Conservation (phyloP, 1,140 invertebrate species). For the Pseudachorutes palmiensis region DNA sequence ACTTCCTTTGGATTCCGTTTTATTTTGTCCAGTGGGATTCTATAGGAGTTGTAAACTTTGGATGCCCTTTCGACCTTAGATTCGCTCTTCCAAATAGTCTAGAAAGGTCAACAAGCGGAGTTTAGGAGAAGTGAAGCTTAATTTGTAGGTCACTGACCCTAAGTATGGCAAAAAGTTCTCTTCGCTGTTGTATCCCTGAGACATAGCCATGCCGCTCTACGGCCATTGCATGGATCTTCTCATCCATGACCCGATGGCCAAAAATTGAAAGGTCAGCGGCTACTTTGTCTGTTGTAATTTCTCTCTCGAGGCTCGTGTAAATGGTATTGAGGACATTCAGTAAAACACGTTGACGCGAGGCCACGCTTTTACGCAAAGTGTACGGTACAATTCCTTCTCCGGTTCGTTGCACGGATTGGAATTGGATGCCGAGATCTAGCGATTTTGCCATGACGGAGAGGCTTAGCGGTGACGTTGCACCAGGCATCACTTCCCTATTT, state of each 20-base stretch:
- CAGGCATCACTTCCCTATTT: conserved; percentile 56
- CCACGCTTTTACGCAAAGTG: conserved; percentile 21
- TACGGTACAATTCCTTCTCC: conserved; percentile 16
- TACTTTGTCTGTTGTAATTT: conserved; percentile 44
- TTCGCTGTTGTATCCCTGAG: too few relatives aligned
- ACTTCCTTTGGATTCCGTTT: neutral
- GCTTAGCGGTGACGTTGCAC: conserved; percentile 46
- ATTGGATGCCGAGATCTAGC: conserved; percentile 43
- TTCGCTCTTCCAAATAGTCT: conserved; percentile 10
- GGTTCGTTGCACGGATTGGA: conserved; percentile 4
- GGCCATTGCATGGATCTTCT: conserved; percentile 46
- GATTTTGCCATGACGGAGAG: conserved; percentile 39
- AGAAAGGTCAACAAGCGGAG: neutral
- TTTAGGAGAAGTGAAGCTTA: too few relatives aligned
- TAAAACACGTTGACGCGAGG: conserved; percentile 44
- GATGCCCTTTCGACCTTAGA: conserved; percentile 8
- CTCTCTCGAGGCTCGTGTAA: conserved; percentile 42
- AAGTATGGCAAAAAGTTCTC: too few relatives aligned
- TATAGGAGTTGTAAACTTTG: conserved; percentile 17
- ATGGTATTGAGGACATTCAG: conserved; percentile 47
- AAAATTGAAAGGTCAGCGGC: conserved; percentile 54
- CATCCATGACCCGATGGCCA: conserved; percentile 50
- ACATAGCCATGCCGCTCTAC: conserved; percentile 43
- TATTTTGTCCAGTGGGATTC: conserved; percentile 11
- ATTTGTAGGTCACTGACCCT: too few relatives aligned